Base-by-base conservation (phyloP, 2,113 vertebrate species). In the Ptychochromis oligacanthus region DNA sequence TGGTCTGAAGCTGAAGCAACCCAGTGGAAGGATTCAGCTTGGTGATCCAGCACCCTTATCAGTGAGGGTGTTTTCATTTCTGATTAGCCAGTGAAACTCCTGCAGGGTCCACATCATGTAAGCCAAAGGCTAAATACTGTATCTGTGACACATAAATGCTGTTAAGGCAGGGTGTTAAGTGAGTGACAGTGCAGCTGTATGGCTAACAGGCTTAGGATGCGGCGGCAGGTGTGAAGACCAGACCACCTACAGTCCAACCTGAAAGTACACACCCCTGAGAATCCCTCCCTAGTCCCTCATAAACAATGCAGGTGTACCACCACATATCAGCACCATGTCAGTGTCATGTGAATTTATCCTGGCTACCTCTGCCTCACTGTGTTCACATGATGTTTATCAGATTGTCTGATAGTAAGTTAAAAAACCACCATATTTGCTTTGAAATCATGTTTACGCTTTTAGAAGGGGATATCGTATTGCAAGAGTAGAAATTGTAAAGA, bases 121-220 rank as follows among this genome's bases (percentile, higher is more conserved):
- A 78, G 52, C 56, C 81, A 26, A 79, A 55, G 61, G 84, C 75
- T 31, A 64, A 86, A 89, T 87, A n/a, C n/a, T n/a, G n/a, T n/a
- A 70, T 81, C 85, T 88, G 81, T 85, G 89, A 90, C 43, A 77
- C 88, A 83, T 81, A 89, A 88, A 85, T 58, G 75, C 88, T 87
- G 78, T 94, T 88, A 88, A 96, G 95, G 95, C 93, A 90, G 64
- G 91, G 94, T 92, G 94, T 95, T 92, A 96, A 92, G 88, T 95
- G 95, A 93, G 91, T 93, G 93, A 92, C 88, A 91, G 84, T 72
- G 93, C 96, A 97, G 94, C 96, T 97, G 95, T 91, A 93, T 78
- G 70, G 79, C 83, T 84, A 83, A 83, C 75, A 72, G 80, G 75
- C 34, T 80, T 17, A 52, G 64, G 72, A 85, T 75, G 38, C 38